phyloP scores from a whole-genome alignment of 2,888 invertebrate genomes.

The Dioctria rufipes region DNA sequence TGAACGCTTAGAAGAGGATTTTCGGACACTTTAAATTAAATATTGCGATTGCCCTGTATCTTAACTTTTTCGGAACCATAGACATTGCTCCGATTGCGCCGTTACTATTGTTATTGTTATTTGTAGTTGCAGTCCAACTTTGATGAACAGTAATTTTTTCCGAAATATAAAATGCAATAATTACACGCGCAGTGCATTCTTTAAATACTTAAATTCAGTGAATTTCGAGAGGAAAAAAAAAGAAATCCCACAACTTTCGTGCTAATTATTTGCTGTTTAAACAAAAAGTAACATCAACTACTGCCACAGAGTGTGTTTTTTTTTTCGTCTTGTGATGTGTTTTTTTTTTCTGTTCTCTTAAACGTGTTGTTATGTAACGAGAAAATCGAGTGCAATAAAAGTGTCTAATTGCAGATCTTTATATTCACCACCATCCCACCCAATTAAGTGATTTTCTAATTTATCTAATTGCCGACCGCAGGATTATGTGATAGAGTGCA shows the following conservation, averaged over 20 bases:
- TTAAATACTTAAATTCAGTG: not conserved
- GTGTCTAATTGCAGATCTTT: not conserved
- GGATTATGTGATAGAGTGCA: slow-evolving; percentile 17
- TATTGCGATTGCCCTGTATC: not conserved
- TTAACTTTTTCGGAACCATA: slow-evolving; percentile 20
- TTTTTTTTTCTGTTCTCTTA: not conserved
- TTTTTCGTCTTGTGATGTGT: not conserved
- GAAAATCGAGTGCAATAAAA: slow-evolving; percentile 29
- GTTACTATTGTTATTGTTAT: slow-evolving; percentile 17
- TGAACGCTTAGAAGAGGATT: not conserved
- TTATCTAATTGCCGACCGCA: not conserved
- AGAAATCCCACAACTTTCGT: not conserved
- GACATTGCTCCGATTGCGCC: not conserved
- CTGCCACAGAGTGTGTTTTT: not conserved
- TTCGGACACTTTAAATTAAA: not conserved
- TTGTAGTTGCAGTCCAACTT: slow-evolving; percentile 10
- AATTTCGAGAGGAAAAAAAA: slow-evolving; percentile 16
- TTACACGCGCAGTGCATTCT: too few species aligned
- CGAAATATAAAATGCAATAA: too few species aligned
- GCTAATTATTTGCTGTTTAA: slow-evolving; percentile 10
- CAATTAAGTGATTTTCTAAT: slow-evolving; percentile 23
- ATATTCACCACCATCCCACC: not conserved
- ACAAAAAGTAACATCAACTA: not conserved
- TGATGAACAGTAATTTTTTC: not conserved
- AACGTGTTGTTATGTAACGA: slow-evolving; percentile 27